Base-by-base conservation (phyloP, 2,113 vertebrate species). In the Desmodus rotundus region DNA sequence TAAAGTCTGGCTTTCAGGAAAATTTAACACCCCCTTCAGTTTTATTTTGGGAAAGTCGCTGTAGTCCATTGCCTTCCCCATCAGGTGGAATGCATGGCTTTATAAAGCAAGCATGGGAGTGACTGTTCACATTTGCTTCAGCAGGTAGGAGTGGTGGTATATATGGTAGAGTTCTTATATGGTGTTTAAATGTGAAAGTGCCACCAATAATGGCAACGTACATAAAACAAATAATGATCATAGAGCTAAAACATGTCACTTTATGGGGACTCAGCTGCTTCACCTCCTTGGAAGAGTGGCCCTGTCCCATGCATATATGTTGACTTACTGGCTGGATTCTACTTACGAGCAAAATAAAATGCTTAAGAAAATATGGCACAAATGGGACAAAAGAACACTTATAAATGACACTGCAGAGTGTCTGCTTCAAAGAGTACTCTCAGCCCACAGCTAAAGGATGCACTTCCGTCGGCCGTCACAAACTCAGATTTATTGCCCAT, bases 171-270 rank as follows among this genome's bases (percentile, higher is more conserved):
- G 41, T 78, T 88, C 22, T 85, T 91, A 65, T 3, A 8, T 85
- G 43, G n/a, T 56, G 83, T 95, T 94, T 70, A 91, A 89, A 93
- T 92, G 50, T 87, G 87, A 90, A 96, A 91, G 58, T 93, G 31
- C 56, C 47, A 83, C 56, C 45, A 91, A 28, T 92, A 89, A 86
- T 96, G 36, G 7, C 78, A 85, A 82, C 86, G 3, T 63, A 61
- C 24, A n/a, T 68, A 31, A 93, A 96, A 68, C 90, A 96, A 93
- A 80, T 74, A 91, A 86, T 78, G 47, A 73, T 81, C 22, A 45
- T 54, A 70, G 52, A 90, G 13, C 47, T 87, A 36, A 68, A 28
- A 63, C 31, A 31, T 63, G 28, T 15, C 61, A 31, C 24, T 63
- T 76, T 65, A 20, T 10, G 72, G 4, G 16, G 72, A 47, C 45